Evolutionary conservation across 2,113 vertebrate species (phyloP).

Genomic region (Phaethornis superciliosus): DNA sequence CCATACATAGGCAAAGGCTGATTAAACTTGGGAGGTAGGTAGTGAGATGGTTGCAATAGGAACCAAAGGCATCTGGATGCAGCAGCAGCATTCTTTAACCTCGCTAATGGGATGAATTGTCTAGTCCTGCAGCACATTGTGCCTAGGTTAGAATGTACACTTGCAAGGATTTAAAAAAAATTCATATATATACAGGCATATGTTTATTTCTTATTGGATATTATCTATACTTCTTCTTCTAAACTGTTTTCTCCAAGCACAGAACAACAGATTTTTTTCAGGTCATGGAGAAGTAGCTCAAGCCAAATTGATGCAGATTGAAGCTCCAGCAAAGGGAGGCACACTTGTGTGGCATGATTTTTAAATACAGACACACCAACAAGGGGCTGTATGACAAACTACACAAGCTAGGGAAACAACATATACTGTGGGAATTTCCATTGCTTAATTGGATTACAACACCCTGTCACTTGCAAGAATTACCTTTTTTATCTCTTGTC

Average conservation of each 20-base stretch:
- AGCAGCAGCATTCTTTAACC: background rate
- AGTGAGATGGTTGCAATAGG: background rate
- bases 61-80: background rate
- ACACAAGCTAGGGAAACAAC: background rate
- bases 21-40: background rate
- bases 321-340: background rate
- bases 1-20: background rate
- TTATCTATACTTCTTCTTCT: background rate
- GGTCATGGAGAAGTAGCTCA: background rate
- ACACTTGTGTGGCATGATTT: background rate
- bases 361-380: background rate
- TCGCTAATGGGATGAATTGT: background rate
- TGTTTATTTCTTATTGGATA: background rate
- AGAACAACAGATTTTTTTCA: background rate
- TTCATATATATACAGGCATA: rapidly evolving
- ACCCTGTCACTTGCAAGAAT: background rate
- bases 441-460: background rate
- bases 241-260: background rate
- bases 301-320: background rate
- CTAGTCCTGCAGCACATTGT: background rate
- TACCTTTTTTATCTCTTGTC: background rate
- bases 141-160: background rate
- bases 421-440: background rate
- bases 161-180: background rate
- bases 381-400: background rate